Conservation (phyloP, 2,113 vertebrate species). For the Albula goreensis region DNA sequence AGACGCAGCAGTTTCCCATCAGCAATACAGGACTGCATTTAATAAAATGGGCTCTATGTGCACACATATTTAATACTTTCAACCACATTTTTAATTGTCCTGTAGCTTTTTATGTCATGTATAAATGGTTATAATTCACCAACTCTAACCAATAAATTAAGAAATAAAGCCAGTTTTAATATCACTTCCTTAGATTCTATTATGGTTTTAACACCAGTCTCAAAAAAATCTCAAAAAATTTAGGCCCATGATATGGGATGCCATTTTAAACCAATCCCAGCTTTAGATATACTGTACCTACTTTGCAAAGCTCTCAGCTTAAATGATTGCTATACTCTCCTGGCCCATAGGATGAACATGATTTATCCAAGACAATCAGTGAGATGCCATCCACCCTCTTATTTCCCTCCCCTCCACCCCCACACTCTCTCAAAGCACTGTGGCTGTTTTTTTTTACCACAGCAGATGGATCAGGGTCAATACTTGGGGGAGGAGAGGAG, state of each 20-base stretch:
- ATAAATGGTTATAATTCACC: no score
- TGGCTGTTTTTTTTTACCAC: slow-evolving; percentile 32
- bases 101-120: no score
- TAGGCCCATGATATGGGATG: background rate
- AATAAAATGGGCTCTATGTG: no score
- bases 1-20: slow-evolving; percentile 39
- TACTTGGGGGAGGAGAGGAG: slow-evolving; percentile 33
- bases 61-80: no score
- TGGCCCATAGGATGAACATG: background rate
- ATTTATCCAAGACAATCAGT: slow-evolving; percentile 28
- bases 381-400: slow-evolving; percentile 28
- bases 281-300: background rate
- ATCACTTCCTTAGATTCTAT: no score
- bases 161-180: no score
- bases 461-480: slow-evolving; percentile 52
- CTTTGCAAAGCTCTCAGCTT: background rate
- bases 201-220: no score
- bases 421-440: slow-evolving; percentile 49
- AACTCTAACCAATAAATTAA: no score
- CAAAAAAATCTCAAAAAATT: background rate
- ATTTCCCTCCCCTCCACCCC: background rate
- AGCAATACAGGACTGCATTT: slow-evolving; percentile 29
- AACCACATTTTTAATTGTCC: no score
- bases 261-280: background rate
- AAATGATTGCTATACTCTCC: background rate